phyloP scores from a whole-genome alignment of 1,140 invertebrate genomes.

The Saxidomus purpurata region DNA sequence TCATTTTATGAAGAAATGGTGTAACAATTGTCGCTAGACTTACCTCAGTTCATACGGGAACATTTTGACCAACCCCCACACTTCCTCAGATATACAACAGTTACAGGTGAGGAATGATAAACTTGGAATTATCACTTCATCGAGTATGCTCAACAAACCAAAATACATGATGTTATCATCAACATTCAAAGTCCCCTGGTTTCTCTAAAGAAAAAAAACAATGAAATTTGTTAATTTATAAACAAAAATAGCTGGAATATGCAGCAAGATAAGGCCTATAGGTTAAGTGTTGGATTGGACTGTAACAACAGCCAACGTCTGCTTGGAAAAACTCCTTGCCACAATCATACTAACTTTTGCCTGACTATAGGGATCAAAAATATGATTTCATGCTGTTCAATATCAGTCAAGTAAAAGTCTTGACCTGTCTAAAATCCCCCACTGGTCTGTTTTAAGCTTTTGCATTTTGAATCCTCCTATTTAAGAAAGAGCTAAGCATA shows the following conservation, averaged over 20 bases:
- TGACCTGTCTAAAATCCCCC: too few species aligned
- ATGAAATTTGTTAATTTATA: background rate
- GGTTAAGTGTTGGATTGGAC: too few species aligned
- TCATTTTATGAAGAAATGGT: too few species aligned
- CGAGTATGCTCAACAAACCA: slow-evolving; percentile 53
- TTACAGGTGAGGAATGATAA: slow-evolving; percentile 97
- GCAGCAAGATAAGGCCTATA: background rate
- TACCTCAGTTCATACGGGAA: slow-evolving; percentile 97
- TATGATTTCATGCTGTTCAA: too few species aligned
- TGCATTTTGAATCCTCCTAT: too few species aligned
- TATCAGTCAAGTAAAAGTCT: too few species aligned
- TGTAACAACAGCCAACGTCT: too few species aligned
- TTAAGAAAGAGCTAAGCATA: too few species aligned
- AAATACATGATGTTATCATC: slow-evolving; percentile 58
- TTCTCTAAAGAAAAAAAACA: slow-evolving; percentile 48
- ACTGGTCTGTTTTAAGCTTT: too few species aligned
- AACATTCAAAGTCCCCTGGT: slow-evolving; percentile 35
- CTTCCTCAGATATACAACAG: slow-evolving; percentile 97
- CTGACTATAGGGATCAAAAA: too few species aligned
- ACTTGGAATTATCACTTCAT: slow-evolving; percentile 59
- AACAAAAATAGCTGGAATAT: background rate
- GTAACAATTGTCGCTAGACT: slow-evolving; percentile 49
- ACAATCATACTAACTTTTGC: too few species aligned
- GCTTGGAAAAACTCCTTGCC: too few species aligned
- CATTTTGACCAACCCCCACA: slow-evolving; percentile 96